These are phyloP conservation scores for Drosophila kohkoa DNA, from an alignment of 1,140 invertebrate genomes.

Conservation along the genomic window DNA sequence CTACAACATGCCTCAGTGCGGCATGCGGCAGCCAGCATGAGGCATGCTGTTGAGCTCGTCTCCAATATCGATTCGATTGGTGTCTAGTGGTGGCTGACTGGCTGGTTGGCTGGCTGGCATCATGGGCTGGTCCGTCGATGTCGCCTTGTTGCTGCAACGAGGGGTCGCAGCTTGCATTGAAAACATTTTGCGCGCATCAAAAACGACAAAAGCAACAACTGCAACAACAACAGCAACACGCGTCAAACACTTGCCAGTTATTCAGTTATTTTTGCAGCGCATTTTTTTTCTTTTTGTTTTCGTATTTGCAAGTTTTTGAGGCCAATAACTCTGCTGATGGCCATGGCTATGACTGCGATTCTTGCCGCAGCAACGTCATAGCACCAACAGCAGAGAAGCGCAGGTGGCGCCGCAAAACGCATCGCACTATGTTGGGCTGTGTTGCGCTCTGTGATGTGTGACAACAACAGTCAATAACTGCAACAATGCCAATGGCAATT, in stretches of 20 bases:
- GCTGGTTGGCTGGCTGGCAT: constrained; percentile 21
- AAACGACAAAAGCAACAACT: constrained; percentile 19
- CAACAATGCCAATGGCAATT: constrained; percentile 73
- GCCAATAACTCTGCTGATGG: constrained; percentile 78
- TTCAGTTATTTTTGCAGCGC: constrained; percentile 49
- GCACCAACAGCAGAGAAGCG: constrained; percentile 9
- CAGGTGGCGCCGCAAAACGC: constrained; percentile 32
- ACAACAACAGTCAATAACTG: constrained; percentile 74
- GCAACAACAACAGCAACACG: constrained; percentile 26
- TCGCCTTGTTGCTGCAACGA: constrained; percentile 13
- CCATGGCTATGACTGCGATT: constrained; percentile 65
- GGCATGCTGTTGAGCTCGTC: constrained; percentile 39
- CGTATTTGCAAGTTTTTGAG: constrained; percentile 78
- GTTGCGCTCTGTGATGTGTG: constrained; percentile 73
- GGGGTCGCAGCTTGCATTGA: constrained; percentile 44
- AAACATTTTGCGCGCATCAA: constrained; percentile 75
- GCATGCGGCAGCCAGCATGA: neutral
- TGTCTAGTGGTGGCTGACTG: constrained; percentile 26
- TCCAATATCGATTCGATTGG: constrained; percentile 36
- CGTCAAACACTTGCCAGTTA: constrained; percentile 66
- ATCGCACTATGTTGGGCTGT: neutral
- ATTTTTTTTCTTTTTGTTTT: constrained; percentile 52
- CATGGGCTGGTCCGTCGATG: constrained; percentile 47
- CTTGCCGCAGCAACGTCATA: constrained; percentile 20
- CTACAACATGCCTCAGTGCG: constrained; percentile 16